Base-by-base conservation (phyloP, 2,113 vertebrate genomes). In the Syrrhaptes paradoxus region DNA sequence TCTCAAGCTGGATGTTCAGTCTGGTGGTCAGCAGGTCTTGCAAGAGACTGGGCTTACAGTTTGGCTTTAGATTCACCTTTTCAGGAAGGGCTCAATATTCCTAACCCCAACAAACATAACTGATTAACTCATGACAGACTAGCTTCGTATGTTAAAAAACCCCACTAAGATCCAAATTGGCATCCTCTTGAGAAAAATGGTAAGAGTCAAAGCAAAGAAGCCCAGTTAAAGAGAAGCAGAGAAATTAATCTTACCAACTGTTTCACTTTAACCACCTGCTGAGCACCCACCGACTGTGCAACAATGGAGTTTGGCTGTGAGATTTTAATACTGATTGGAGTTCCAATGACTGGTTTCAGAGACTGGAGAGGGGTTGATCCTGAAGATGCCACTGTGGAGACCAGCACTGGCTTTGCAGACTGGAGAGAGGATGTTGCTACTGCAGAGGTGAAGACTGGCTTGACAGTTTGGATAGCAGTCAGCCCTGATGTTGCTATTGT, bases 161-260 rank as follows among this genome's bases (percentile, higher is more conserved):
- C 25, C 32, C 3, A 45, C 15, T 34, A 74, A 71, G n/a, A 24
- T 34, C 43, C 20, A 81, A 77, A 89, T 1, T 45, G 16, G 14
- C 25, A 72, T 45, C 11, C 41, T 84, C 51, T 52, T 83, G 10
- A 49, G 6, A 32, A 85, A 85, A 82, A 52, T 0, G 1, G 13
- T 28, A 59, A 63, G 62, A 85, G 34, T 18, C 57, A 38, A 66
- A 52, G 11, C 11, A 43, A 87, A 71, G 58, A 36, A 71, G 25
- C 4, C 6, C 0, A 0, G 28, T 32, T 22, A 51, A 6, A 55
- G n/a, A 61, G 76, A 51, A 81, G 59, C 22, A 62, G 20, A 89
- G 38, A 91, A 87, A 91, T 32, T 61, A 6, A 16, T 54, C 98
- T 98, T 98, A 99, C 99, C 98, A 98, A 94, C 57, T 98, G 98